Base-by-base conservation (phyloP, 2,888 invertebrate species). In the Pilophorus perplexus region DNA sequence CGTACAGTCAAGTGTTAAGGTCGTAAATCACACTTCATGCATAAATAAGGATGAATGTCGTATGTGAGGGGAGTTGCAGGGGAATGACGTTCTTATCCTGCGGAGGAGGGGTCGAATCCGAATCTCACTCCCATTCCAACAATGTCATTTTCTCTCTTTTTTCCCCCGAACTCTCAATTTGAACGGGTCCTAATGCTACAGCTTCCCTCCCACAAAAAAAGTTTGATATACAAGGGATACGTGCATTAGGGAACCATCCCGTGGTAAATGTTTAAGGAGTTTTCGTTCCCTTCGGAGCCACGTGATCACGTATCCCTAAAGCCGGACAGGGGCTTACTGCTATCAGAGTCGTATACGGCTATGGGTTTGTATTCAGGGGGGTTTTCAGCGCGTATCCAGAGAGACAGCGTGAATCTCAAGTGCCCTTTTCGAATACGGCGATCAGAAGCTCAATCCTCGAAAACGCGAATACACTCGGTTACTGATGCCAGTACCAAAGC, bases 281-380 rank as follows among this genome's bases (percentile, higher is more conserved):
- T 28, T 33, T 33, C 33, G 6, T 12, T 8, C 28, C 2, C 16
- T 18, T 12, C 14, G 2, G 10, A 10, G 12, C 25, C 48, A 5
- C 25, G 25, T 14, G n/a, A 40, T 59, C 59, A 59, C 59, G 59
- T 59, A 40, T n/a, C 59, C 52, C 28, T 28, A 20, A 59, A 59
- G 59, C 59, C 59, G 59, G 59, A 59, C 59, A 59, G 59, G 59
- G 59, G 42, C 22, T 38, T 42, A 42, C 42, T 23, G 59, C 59
- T 59, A 59, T 59, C 59, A 59, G 33, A 14, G 27, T 59, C 59
- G 40, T 40, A 64, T n/a, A n/a, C n/a, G n/a, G n/a, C n/a, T n/a
- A n/a, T n/a, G n/a, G 64, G 64, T 64, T 64, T 64, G 64, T 64
- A 64, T 64, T 64, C 64, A 64, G 38, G 50, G 50, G n/a, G n/a